Conservation (phyloP, 2,797 vertebrate species). For the Staurois parvus region DNA sequence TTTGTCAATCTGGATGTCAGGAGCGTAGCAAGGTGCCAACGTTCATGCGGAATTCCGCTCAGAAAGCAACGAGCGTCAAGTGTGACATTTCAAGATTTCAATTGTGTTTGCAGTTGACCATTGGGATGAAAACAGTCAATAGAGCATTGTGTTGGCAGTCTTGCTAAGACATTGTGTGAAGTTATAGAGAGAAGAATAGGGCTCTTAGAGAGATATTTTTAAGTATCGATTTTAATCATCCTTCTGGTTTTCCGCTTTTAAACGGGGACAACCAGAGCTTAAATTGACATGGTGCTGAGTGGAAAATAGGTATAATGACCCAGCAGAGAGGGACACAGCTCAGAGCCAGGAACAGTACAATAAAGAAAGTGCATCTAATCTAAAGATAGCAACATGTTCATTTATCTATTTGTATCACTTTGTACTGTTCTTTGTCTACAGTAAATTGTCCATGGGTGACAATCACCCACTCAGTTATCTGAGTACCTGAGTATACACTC, state of each 20-base stretch:
- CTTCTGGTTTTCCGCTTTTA: constrained; percentile 5
- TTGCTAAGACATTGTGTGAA: neutral
- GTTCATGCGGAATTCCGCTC: neutral
- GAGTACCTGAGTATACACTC: too few relatives aligned
- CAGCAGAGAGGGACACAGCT: neutral
- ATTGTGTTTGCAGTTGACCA: constrained; percentile 29
- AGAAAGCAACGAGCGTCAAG: constrained; percentile 7
- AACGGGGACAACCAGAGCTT: neutral
- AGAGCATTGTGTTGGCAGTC: neutral
- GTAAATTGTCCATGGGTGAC: too few relatives aligned
- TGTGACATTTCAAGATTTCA: constrained; percentile 44
- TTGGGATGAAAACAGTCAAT: constrained; percentile 11
- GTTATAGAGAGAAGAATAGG: constrained; percentile 15
- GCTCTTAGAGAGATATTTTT: constrained; percentile 11
- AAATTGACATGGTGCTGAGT: neutral
- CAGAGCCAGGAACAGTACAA: neutral
- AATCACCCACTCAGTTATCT: too few relatives aligned
- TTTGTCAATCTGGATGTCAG: constrained; percentile 23
- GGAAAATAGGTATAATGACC: constrained; percentile 7
- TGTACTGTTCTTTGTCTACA: neutral
- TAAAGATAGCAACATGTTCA: neutral
- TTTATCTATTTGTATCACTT: neutral
- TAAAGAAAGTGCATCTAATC: neutral
- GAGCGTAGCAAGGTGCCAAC: constrained; percentile 20
- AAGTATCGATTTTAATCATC: constrained; percentile 42